Evolutionary conservation across 2,113 vertebrate genomes (phyloP), one percentile per base, ranked within the genome.

Genomic region (Lophius piscatorius): DNA sequence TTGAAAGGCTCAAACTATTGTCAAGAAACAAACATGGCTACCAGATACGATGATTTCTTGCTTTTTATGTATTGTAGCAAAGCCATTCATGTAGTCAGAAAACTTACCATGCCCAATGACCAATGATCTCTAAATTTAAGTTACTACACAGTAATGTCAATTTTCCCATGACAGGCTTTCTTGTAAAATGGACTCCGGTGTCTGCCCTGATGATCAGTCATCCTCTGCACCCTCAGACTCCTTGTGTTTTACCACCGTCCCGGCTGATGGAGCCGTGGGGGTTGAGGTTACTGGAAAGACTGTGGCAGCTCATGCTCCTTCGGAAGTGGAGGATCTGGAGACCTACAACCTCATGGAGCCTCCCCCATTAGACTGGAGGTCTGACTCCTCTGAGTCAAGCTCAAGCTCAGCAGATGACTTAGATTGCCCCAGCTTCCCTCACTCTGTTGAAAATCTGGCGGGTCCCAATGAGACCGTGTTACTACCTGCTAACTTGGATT

Each of bases 321-420:
- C 83, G 17, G 79, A 61, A 7, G 45, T 63, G 6, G 81, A 85
- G 39, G 89, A 91, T 33, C 60, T 87, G 72, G 90, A 91, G 33
- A 70, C 61, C 9, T 91, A 79, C 74, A 81, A 78, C 38, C 57
- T 33, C 11, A 86, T 88, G 1, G 89, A 92, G 45, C 91, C 92
- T 51, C 92, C 92, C 57, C 92, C 91, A 0, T 70, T 93, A 50
- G 91, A 93, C 75, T 93, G 92, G 92, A 90, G 77, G 72, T 91
- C 90, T 0, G 91, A 93, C 16, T 89, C 88, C 18, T 93, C 91
- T n/a, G n/a, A 90, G 87, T 21, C 90, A 91, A 3, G 54, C 18
- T n/a, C n/a, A 0, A 80, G 54, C 46, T 85, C 87, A 0, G 59
- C 70, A 23, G 74, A 74, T 1, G 83, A 87, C 20, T 52, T 88